Conservation (phyloP, 2,797 vertebrate genomes). For the Eptatretus atami region DNA sequence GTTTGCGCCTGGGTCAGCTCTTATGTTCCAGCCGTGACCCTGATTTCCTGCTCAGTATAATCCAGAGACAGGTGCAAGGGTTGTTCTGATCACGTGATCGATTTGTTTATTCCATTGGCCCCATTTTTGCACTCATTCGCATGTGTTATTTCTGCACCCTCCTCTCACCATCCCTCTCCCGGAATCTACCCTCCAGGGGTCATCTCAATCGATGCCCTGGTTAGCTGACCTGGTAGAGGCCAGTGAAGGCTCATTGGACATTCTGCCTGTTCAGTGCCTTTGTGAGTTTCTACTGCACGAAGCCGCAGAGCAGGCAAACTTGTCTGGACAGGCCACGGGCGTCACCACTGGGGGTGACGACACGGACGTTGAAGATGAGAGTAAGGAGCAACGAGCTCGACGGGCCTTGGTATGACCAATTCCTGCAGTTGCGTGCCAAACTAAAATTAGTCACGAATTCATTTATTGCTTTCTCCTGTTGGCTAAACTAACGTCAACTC, state of each 20-base stretch:
- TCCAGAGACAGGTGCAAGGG: slow-evolving; percentile 55
- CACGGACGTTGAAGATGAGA: slow-evolving; percentile 20
- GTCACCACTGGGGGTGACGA: neutral
- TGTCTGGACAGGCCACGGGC: slow-evolving; percentile 11
- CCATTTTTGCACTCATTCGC: neutral
- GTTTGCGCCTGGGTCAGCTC: slow-evolving; percentile 61
- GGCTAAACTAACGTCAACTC: too few species aligned
- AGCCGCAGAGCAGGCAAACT: slow-evolving; percentile 36
- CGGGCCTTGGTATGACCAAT: slow-evolving; percentile 36
- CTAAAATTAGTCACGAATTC: too few species aligned
- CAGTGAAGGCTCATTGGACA: slow-evolving; percentile 76
- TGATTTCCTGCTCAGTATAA: slow-evolving; percentile 84
- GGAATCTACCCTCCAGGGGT: slow-evolving; percentile 23
- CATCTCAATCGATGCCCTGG: slow-evolving; percentile 97
- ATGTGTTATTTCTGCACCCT: neutral
- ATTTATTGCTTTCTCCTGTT: too few species aligned
- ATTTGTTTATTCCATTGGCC: neutral
- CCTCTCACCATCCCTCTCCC: neutral
- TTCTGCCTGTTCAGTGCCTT: slow-evolving; percentile 79
- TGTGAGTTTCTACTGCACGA: slow-evolving; percentile 91
- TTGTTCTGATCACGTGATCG: neutral
- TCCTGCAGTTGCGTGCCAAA: too few species aligned
- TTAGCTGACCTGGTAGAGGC: slow-evolving; percentile 84
- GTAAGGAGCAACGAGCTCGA: slow-evolving; percentile 66
- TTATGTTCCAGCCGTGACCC: slow-evolving; percentile 75